phyloP scores from a whole-genome alignment of 2,113 vertebrate genomes.

The Mixornis gularis region DNA sequence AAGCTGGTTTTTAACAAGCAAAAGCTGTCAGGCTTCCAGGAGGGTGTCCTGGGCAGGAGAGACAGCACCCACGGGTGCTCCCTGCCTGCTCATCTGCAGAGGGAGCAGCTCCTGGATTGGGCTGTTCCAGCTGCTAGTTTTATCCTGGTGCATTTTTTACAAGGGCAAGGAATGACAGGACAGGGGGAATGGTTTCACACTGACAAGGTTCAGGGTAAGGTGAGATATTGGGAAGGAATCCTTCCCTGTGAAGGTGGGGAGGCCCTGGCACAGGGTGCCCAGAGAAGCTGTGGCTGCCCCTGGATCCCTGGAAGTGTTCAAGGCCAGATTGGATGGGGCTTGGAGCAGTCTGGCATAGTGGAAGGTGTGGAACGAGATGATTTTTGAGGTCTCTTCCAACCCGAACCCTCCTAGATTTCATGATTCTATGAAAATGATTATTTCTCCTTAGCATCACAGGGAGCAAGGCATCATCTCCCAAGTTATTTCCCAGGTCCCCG shows the following conservation, averaged over 20 bases:
- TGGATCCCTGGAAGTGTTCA: not conserved
- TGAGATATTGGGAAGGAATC: not conserved
- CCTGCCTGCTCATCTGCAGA: not conserved
- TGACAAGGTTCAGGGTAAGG: no score
- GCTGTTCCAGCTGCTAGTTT: not conserved
- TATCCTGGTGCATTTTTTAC: not conserved
- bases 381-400: not conserved
- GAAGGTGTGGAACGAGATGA: not conserved
- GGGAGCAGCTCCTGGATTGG: not conserved
- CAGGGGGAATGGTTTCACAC: rapidly evolving
- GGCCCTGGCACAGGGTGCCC: not conserved
- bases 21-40: not conserved
- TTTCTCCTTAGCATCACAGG: not conserved
- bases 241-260: rapidly evolving
- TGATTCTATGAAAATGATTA: not conserved
- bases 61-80: not conserved
- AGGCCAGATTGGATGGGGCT: rapidly evolving
- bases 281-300: not conserved
- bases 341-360: rapidly evolving
- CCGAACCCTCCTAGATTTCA: not conserved
- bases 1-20: not conserved
- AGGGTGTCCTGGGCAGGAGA: not conserved
- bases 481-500: rapidly evolving
- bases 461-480: not conserved
- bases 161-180: not conserved